Evolutionary conservation across 2,113 vertebrate genomes (phyloP).

Genomic region (Amblyopsis rosae): DNA sequence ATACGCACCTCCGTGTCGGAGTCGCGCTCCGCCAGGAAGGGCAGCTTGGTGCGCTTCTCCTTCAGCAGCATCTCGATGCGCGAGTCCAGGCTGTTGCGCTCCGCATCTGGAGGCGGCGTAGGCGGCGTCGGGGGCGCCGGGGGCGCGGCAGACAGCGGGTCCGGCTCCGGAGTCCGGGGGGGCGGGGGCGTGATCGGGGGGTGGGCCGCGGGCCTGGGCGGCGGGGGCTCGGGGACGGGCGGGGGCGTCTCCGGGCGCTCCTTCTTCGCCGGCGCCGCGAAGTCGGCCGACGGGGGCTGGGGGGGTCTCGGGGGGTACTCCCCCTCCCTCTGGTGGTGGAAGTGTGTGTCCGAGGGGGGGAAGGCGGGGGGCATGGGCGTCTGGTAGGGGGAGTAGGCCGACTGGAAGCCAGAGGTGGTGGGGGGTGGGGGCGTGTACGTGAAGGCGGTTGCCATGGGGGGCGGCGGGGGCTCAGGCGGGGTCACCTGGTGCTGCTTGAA

Average conservation of each 20-base stretch:
- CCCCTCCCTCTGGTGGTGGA: constrained; percentile 80
- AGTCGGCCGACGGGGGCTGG: constrained; percentile 63
- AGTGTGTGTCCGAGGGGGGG: constrained; percentile 80
- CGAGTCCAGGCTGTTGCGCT: constrained; percentile 95
- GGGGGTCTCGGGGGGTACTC: constrained; percentile 83
- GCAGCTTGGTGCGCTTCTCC: constrained; percentile 92
- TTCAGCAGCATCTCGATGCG: constrained; percentile 98
- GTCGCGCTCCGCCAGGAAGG: constrained; percentile 89
- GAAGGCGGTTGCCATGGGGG: constrained; percentile 61
- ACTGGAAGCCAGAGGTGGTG: constrained; percentile 82
- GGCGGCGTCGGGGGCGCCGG: constrained; percentile 41
- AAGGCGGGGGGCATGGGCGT: constrained; percentile 81
- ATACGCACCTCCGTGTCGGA: constrained; percentile 90
- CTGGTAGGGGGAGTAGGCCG: constrained; percentile 89
- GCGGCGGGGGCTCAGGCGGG: constrained; percentile 74
- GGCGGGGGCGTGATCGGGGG: constrained; percentile 70
- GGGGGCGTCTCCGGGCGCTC: constrained; percentile 83
- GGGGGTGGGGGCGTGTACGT: constrained; percentile 82
- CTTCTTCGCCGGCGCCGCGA: constrained; percentile 79
- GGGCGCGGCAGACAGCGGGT: constrained; percentile 69
- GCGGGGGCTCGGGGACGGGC: constrained; percentile 83
- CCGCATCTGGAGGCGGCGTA: constrained; percentile 76
- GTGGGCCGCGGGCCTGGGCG: constrained; percentile 77
- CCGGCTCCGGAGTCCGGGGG: constrained; percentile 80
- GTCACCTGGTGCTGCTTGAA: constrained; percentile 87